Evolutionary conservation across 1,140 invertebrate species (phyloP), one percentile per base, ranked within the genome.

Genomic region (Drosophila busckii): DNA sequence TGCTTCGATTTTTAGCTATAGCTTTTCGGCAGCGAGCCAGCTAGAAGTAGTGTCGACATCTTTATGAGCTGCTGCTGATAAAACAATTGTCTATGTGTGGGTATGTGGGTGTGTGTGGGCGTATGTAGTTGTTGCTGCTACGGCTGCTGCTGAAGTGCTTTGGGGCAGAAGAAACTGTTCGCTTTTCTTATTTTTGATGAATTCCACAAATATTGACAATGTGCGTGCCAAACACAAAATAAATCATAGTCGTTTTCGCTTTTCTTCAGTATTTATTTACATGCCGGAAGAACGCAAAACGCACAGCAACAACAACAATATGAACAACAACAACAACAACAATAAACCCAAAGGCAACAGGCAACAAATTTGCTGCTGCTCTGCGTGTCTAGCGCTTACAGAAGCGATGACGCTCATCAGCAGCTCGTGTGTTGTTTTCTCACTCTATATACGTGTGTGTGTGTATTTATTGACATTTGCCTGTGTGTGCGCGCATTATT

Each of bases 171-270:
- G 46, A 26, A 38, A 55, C 54, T 64, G 60, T 28, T 55, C 32
- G 41, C 32, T 32, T 28, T 63, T 55, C 64, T 42, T 63, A 55
- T 52, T 56, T 58, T 59, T 80, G 73, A 80, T 82, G 69, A 73
- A 80, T 80, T 80, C 69, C 64, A 80, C 59, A 80, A 80, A 80
- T 80, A 82, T 80, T 80, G 75, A 80, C 73, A 80, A 80, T 66
- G 63, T 82, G 75, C 68, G 68, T 80, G 68, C 75, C 68, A 82
- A 80, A 82, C 62, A 68, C 63, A 60, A 80, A 80, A 73, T 82
- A 80, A 80, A 80, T 80, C 73, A 80, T 80, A 80, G 68, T 42
- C 68, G 68, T 78, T 52, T 70, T 58, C 63, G 50, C 48, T 63
- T 64, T 65, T 70, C 61, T 50, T 54, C 25, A 52, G 63, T 75